A percentile compares a stretch with the other conserved stretches of the same genome.
Conservation (phyloP, 2,888 invertebrate genomes). For the Nebria salina region DNA sequence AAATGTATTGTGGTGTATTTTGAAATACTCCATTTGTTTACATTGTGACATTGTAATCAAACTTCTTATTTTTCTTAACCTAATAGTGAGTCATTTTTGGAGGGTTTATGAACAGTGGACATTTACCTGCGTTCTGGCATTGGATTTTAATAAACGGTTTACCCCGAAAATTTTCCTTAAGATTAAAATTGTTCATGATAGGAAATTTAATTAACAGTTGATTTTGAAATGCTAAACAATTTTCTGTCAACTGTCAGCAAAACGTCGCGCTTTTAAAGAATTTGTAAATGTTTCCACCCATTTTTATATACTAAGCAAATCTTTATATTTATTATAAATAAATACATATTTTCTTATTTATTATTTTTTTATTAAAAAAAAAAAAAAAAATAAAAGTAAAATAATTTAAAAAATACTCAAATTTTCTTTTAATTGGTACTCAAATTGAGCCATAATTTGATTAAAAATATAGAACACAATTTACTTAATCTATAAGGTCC, state of each 20-base stretch:
- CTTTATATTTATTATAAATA: too few species aligned
- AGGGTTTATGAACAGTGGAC: background rate
- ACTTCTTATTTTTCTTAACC: slow-evolving; percentile 31
- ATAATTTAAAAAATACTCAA: too few species aligned
- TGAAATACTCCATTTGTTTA: slow-evolving; percentile 29
- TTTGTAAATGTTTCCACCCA: too few species aligned
- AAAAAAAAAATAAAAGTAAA: too few species aligned
- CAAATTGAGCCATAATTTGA: too few species aligned
- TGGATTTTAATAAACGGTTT: background rate
- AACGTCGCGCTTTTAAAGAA: background rate
- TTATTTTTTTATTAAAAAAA: too few species aligned
- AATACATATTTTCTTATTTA: too few species aligned
- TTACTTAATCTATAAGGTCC: too few species aligned
- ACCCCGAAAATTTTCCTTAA: background rate
- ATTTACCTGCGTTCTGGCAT: background rate
- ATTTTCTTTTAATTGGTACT: too few species aligned
- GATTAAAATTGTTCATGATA: background rate
- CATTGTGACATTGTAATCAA: slow-evolving; percentile 31
- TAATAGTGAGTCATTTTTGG: background rate
- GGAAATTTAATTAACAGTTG: background rate
- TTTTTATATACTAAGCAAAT: too few species aligned
- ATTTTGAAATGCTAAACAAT: slow-evolving; percentile 14
- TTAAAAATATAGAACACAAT: too few species aligned
- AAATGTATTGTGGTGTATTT: background rate
- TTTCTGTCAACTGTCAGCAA: slow-evolving; percentile 6